Evolutionary conservation across 2,888 invertebrate species (phyloP), one percentile per base, ranked within the genome.

Genomic region (Drosophila birchii): DNA sequence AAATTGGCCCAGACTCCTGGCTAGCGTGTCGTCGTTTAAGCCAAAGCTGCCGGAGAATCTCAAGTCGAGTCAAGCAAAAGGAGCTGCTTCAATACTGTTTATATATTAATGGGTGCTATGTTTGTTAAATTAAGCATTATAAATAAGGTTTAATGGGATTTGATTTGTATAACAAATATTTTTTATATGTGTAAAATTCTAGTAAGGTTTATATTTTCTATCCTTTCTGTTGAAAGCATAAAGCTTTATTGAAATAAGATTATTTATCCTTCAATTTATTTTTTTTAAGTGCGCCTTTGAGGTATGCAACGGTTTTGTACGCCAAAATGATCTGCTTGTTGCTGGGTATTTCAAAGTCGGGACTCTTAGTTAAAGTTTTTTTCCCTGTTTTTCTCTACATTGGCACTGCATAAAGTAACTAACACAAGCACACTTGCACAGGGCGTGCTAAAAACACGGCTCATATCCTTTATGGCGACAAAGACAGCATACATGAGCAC

Each of bases 1-100:
- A 82, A 84, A 87, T 84, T 88, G 86, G 86, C 77, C 62, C 80
- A 54, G 58, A 73, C 73, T 64, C 56, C 63, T 36, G 63, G 43
- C 39, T 78, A 68, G 66, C 78, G 62, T 79, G 75, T 78, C 80
- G 67, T 44, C 29, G 51, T 63, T 71, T 63, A 61, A 78, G 78
- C 79, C 41, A 54, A 56, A 44, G 43, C 58, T 58, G 55, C 54
- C n/a, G 58, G 36, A 43, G 44, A 44, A 55, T 63, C 51, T 39
- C 41, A 34, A 55, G 53, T 44, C 34, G 32, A 51, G 16, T n/a
- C n/a, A n/a, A 34, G 34, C 3, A 5, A 6, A 20, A 34, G 16
- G 16, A 39, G 45, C 44, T 36, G 45, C 23, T 43, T 44, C 43
- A 32, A 45, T 38, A 9, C 34, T 20, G 49, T 23, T 32, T 56